Evolutionary conservation across 2,888 invertebrate genomes (phyloP).

Genomic region (Latrodectus hesperus): DNA sequence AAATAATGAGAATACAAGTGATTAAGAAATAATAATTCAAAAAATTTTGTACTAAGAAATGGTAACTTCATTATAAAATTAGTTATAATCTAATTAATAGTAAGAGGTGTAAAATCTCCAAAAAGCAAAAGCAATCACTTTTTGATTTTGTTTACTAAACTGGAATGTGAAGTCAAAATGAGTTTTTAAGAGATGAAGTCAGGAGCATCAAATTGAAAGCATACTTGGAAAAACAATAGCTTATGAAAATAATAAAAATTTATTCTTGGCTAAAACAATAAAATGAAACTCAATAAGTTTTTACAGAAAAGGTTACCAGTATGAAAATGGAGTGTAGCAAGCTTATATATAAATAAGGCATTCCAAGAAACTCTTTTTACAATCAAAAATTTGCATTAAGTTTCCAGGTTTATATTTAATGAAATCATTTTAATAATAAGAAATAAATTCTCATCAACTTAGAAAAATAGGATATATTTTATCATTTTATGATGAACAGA

Average conservation of each 20-base stretch:
- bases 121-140: not conserved
- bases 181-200: too few species aligned
- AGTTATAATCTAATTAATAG: not conserved
- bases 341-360: not conserved
- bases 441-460: not conserved
- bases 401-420: not conserved
- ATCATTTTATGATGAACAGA: not conserved
- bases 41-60: not conserved
- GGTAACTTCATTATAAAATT: not conserved
- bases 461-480: not conserved
- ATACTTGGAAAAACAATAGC: too few species aligned
- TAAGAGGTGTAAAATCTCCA: not conserved
- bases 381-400: not conserved
- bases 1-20: not conserved
- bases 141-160: not conserved
- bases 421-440: constrained; percentile 3
- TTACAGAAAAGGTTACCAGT: too few species aligned
- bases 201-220: too few species aligned
- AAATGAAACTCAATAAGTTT: too few species aligned
- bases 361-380: constrained; percentile 19
- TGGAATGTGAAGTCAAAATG: too few species aligned
- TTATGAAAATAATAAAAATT: too few species aligned
- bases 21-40: not conserved
- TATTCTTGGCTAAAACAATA: too few species aligned
- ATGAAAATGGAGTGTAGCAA: too few species aligned